These are phyloP conservation scores for Zygogramma bicolorata DNA, from an alignment of 2,888 invertebrate genomes.

Conservation along the genomic window DNA sequence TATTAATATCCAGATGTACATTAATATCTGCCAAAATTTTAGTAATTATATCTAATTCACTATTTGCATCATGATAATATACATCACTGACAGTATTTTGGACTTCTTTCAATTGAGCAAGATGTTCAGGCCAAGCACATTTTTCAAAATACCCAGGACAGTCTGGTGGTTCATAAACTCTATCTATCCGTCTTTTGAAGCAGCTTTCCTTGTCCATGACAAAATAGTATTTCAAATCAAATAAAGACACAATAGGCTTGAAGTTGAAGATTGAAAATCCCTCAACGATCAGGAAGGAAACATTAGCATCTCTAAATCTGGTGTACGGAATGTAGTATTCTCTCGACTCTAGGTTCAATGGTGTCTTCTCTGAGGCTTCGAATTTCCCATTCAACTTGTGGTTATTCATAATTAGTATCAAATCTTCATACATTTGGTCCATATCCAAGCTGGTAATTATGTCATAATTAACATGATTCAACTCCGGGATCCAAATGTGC, in stretches of 20 bases:
- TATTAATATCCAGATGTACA: neutral
- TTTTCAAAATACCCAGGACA: constrained; percentile 87
- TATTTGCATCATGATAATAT: constrained; percentile 54
- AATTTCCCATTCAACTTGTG: constrained; percentile 17
- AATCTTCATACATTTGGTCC: constrained; percentile 75
- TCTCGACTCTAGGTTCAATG: neutral
- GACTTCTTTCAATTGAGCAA: constrained; percentile 70
- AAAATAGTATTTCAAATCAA: constrained; percentile 81
- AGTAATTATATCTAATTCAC: constrained; percentile 46
- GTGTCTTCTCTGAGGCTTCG: neutral
- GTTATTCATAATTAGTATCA: constrained; percentile 56
- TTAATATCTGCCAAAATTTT: constrained; percentile 54
- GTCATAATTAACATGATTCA: constrained; percentile 85
- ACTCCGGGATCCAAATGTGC: constrained; percentile 73
- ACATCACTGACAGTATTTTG: constrained; percentile 56
- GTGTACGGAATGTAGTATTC: constrained; percentile 34
- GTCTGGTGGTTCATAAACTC: constrained; percentile 90
- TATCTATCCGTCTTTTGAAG: constrained; percentile 70
- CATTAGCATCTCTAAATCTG: constrained; percentile 55
- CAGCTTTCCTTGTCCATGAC: constrained; percentile 79
- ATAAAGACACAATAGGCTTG: constrained; percentile 75
- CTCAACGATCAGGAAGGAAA: constrained; percentile 77
- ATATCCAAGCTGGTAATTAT: constrained; percentile 79
- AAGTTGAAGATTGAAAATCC: constrained; percentile 83
- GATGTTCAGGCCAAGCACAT: constrained; percentile 92